These are phyloP conservation scores for Zosterops pallidus DNA, from an alignment of 2,113 vertebrate species.

Conservation along the genomic window DNA sequence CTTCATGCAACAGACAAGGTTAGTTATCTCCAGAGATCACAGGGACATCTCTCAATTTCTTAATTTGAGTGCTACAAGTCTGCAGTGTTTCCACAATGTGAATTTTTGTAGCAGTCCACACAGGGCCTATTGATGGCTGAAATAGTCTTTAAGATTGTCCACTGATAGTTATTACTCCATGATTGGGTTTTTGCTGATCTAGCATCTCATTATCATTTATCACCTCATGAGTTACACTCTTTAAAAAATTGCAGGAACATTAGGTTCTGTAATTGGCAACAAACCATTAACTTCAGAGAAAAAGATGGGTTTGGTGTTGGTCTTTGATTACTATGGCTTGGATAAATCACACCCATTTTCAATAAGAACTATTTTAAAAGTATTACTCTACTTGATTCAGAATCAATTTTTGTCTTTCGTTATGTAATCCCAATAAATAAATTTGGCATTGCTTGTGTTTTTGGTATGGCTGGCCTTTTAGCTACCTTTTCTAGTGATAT, in stretches of 20 bases:
- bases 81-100: background rate
- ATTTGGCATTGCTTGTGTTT: background rate
- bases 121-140: background rate
- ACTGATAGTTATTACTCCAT: background rate
- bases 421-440: background rate
- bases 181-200: background rate
- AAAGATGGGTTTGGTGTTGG: background rate
- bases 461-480: background rate
- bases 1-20: slow-evolving; percentile 92
- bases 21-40: background rate
- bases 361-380: background rate
- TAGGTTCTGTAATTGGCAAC: background rate
- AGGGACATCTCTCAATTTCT: background rate
- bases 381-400: background rate
- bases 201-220: background rate
- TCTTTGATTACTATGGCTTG: background rate
- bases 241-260: background rate
- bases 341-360: background rate
- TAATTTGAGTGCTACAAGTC: background rate
- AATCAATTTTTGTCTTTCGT: background rate
- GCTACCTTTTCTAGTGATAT: background rate
- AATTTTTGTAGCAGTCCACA: background rate
- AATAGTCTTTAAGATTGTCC: background rate
- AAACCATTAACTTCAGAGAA: background rate
- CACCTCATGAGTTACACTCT: background rate